phyloP scores from a whole-genome alignment of 2,888 invertebrate species.

The Teleiodes luculella region DNA sequence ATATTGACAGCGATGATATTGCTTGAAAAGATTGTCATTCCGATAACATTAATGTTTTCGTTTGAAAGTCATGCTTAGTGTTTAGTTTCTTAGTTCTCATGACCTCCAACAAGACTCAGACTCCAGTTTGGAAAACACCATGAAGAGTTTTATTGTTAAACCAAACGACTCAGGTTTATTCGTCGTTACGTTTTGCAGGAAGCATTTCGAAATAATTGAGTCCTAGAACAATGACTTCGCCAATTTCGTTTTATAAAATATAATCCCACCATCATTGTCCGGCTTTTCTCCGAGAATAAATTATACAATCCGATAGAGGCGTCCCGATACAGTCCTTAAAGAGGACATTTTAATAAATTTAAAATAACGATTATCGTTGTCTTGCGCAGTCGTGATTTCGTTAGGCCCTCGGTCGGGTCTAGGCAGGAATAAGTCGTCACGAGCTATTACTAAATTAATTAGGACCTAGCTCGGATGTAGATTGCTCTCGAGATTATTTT shows the following conservation, averaged over 20 bases:
- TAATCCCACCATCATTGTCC: conserved; percentile 62
- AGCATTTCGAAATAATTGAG: conserved; percentile 8
- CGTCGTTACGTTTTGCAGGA: background rate
- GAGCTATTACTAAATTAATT: conserved; percentile 79
- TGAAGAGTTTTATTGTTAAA: too few relatives aligned
- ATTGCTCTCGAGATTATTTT: conserved; percentile 74
- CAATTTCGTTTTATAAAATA: conserved; percentile 44
- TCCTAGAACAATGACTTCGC: conserved; percentile 2
- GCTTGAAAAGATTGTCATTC: background rate
- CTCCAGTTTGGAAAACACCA: too few relatives aligned
- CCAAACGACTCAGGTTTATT: too few relatives aligned
- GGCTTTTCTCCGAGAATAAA: conserved; percentile 68
- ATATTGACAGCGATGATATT: conserved; percentile 3
- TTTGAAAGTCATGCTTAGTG: conserved; percentile 12
- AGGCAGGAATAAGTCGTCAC: conserved; percentile 76
- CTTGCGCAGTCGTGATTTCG: conserved; percentile 76
- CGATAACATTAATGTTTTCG: conserved; percentile 5
- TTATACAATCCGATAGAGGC: conserved; percentile 76
- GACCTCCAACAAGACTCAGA: background rate
- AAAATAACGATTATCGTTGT: conserved; percentile 78
- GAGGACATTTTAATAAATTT: conserved; percentile 79
- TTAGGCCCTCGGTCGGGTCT: conserved; percentile 73
- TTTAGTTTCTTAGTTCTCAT: background rate
- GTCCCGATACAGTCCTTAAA: conserved; percentile 75
- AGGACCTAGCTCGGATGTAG: conserved; percentile 75